Percentiles rank a stretch among this genome's conserved stretches.
These are phyloP conservation scores for Otus scops DNA, from an alignment of 2,797 vertebrate genomes.

Conservation along the genomic window DNA sequence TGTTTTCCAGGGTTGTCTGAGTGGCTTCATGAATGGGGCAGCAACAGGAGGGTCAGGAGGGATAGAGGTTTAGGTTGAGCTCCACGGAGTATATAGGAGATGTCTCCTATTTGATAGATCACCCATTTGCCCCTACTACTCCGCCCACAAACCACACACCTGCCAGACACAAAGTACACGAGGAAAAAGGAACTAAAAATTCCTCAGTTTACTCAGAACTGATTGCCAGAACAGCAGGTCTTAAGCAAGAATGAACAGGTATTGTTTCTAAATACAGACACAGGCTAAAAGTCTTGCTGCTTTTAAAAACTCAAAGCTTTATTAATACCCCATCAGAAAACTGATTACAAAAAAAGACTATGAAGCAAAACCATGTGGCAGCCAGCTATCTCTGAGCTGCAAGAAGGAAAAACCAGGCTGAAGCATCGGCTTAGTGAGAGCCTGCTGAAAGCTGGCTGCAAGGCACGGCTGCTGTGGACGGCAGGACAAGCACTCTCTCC, in stretches of 20 bases:
- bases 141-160: neutral
- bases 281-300: neutral
- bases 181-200: neutral
- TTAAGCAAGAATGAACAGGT: neutral
- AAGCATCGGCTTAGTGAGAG: neutral
- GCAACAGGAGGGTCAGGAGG: neutral
- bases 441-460: neutral
- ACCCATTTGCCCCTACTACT: rapidly evolving
- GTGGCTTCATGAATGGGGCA: neutral
- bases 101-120: neutral
- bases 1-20: neutral
- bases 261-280: neutral
- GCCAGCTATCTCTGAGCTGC: neutral
- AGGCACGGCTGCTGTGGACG: rapidly evolving
- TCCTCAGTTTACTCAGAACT: neutral
- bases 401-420: neutral
- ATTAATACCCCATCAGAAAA: neutral
- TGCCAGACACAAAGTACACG: neutral
- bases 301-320: neutral
- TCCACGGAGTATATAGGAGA: rapidly evolving
- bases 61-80: neutral
- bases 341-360: neutral
- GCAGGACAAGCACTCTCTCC: neutral
- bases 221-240: neutral
- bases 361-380: neutral